Conservation (phyloP, 2,888 invertebrate species). For the Pecten maximus region DNA sequence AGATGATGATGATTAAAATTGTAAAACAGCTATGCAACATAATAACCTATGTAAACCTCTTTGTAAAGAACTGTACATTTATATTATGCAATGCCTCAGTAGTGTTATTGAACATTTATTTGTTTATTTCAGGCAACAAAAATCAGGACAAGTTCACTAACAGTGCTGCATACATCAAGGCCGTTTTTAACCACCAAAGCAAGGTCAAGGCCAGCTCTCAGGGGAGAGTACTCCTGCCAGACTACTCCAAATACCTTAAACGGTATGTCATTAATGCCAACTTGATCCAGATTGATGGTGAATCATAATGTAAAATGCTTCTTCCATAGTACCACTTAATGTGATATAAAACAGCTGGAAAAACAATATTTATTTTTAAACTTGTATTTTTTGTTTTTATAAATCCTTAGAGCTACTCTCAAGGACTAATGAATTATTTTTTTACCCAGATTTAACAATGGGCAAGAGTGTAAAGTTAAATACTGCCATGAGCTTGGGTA, state of each 20-base stretch:
- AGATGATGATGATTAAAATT: too few species aligned
- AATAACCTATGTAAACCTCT: too few species aligned
- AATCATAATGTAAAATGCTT: too few species aligned
- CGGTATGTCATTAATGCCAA: constrained; percentile 82
- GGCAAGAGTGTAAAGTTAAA: constrained; percentile 91
- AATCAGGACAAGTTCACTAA: constrained; percentile 56
- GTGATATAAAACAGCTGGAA: constrained; percentile 14
- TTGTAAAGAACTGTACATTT: too few species aligned
- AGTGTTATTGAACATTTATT: not conserved
- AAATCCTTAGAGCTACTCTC: too few species aligned
- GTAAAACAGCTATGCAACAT: too few species aligned
- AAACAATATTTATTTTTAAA: too few species aligned
- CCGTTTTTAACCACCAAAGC: constrained; percentile 55
- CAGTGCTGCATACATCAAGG: constrained; percentile 65
- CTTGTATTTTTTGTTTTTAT: not conserved
- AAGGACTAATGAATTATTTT: not conserved
- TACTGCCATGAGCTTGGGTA: constrained; percentile 95
- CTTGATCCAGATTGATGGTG: too few species aligned
- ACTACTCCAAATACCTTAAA: constrained; percentile 94
- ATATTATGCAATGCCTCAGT: too few species aligned
- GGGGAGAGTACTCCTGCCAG: constrained; percentile 83
- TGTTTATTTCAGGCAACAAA: constrained; percentile 26
- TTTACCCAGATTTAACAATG: constrained; percentile 86
- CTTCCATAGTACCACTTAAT: too few species aligned
- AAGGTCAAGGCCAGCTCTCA: constrained; percentile 39